Evolutionary conservation across 2,113 vertebrate species (phyloP).

Genomic region (Poecilia latipinna): DNA sequence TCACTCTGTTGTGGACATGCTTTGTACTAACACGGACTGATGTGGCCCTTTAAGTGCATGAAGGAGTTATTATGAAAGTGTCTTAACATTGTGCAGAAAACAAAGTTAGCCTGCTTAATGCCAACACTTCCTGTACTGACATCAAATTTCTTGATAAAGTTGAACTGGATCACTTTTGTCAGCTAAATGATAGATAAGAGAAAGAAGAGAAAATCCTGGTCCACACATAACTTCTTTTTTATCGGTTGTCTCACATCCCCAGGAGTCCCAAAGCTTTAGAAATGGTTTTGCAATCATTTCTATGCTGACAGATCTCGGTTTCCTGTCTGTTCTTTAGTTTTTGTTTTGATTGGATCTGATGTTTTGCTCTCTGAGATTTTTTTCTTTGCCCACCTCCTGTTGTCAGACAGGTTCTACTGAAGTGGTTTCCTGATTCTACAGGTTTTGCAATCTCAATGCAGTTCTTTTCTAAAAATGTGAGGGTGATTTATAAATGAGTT

Average conservation of each 20-base stretch:
- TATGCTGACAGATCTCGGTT: neutral
- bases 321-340: neutral
- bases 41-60: neutral
- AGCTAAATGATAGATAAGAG: neutral
- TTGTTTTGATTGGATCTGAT: neutral
- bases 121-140: neutral
- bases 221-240: neutral
- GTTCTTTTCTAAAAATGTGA: too few species aligned
- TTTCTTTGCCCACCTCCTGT: neutral
- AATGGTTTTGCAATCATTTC: neutral
- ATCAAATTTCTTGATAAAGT: neutral
- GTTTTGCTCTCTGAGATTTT: too few species aligned
- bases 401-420: neutral
- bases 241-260: neutral
- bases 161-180: neutral
- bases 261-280: neutral
- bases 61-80: neutral
- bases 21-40: neutral
- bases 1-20: neutral
- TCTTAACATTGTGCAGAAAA: too few species aligned
- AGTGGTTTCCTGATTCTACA: neutral
- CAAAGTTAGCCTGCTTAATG: neutral
- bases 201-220: neutral
- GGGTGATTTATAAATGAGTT: too few species aligned
- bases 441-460: neutral